A percentile compares a stretch with the other conserved stretches of the same genome.
Evolutionary conservation across 2,113 vertebrate genomes (phyloP).

Genomic region (Ailurus styani): DNA sequence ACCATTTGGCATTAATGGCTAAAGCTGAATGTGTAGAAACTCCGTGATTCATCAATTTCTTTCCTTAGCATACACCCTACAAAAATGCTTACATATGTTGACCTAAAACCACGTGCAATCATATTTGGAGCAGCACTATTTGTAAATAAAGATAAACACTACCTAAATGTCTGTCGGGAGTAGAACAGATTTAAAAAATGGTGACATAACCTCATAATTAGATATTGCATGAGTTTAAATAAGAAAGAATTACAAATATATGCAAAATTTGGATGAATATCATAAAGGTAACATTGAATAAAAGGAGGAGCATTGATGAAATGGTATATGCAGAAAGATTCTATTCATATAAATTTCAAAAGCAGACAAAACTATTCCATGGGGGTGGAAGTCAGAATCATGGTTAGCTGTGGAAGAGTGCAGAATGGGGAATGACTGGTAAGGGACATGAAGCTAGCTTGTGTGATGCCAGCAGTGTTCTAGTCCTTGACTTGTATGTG

Average conservation of each 20-base stretch:
- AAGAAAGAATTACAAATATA: not conserved
- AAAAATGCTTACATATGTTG: not conserved
- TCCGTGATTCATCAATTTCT: not conserved
- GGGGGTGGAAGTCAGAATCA: not conserved
- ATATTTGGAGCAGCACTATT: not conserved
- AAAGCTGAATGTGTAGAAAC: not conserved
- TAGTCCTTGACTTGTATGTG: not conserved
- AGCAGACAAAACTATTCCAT: not conserved
- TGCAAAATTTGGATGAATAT: not conserved
- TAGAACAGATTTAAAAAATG: not conserved
- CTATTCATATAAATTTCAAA: not conserved
- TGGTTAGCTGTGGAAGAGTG: not conserved
- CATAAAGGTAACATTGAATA: not conserved
- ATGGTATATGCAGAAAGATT: not conserved
- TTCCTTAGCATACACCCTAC: not conserved
- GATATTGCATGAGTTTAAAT: not conserved
- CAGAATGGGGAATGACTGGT: not conserved
- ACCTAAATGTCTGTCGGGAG: not conserved
- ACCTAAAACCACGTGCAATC: not conserved
- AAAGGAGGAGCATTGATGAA: not conserved
- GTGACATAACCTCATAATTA: not conserved
- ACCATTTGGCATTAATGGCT: not conserved
- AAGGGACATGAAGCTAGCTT: not conserved
- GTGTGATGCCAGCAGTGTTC: not conserved
- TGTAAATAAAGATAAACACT: not conserved